phyloP scores from a whole-genome alignment of 1,140 invertebrate genomes.

The Drosophila sechellia region DNA sequence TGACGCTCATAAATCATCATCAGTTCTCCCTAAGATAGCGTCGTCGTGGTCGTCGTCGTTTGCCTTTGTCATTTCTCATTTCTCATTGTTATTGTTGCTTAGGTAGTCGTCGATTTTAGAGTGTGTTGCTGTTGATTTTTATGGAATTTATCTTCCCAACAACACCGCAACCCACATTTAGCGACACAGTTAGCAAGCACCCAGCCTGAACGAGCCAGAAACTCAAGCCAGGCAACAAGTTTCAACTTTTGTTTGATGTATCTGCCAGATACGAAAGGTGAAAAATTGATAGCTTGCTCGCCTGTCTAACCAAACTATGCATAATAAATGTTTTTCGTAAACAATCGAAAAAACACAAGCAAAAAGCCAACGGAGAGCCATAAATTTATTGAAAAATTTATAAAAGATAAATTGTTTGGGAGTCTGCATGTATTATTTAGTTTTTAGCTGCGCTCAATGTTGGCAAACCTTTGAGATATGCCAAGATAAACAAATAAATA shows the following conservation, averaged over 20 bases:
- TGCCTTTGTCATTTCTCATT: conserved; percentile 50
- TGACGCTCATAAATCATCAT: conserved; percentile 83
- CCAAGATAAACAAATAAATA: conserved; percentile 44
- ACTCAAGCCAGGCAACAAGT: conserved; percentile 37
- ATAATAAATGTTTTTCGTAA: conserved; percentile 79
- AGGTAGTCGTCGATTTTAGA: conserved; percentile 69
- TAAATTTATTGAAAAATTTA: conserved; percentile 71
- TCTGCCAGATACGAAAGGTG: conserved; percentile 72
- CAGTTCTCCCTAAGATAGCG: conserved; percentile 76
- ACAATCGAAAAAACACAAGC: conserved; percentile 56
- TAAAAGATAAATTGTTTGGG: conserved; percentile 46
- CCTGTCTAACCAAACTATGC: conserved; percentile 76
- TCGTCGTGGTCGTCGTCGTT: conserved; percentile 43
- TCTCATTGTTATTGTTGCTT: conserved; percentile 53
- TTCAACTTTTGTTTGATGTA: conserved; percentile 70
- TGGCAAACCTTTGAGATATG: conserved; percentile 16
- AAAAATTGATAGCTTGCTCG: conserved; percentile 78
- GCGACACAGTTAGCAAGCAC: conserved; percentile 75
- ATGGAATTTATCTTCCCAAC: conserved; percentile 69
- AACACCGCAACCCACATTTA: conserved; percentile 58
- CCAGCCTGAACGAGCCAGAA: conserved; percentile 5
- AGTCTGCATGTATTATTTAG: conserved; percentile 7
- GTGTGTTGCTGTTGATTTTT: conserved; percentile 55
- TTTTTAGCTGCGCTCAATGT: background rate
- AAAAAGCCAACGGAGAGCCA: conserved; percentile 35